Evolutionary conservation across 2,888 invertebrate species (phyloP).

Genomic region (Mythimna vitellina): DNA sequence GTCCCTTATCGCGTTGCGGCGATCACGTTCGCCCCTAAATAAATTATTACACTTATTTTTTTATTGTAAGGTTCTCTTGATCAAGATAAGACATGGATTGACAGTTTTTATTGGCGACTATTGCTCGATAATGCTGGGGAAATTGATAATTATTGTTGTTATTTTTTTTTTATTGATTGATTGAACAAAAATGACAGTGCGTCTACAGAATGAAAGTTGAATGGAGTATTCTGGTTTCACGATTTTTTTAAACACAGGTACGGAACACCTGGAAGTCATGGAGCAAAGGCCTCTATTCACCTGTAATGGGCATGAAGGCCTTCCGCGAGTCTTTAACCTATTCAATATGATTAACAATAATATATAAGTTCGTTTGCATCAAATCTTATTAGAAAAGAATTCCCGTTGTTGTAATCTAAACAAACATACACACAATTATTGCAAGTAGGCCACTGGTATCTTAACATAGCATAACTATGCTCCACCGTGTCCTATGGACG

Average conservation of each 20-base stretch:
- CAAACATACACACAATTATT: too few species aligned
- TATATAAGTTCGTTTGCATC: too few species aligned
- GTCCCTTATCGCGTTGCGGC: slow-evolving; percentile 64
- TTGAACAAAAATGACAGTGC: too few species aligned
- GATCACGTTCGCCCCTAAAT: slow-evolving; percentile 70
- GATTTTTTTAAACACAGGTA: not conserved
- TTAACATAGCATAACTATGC: too few species aligned
- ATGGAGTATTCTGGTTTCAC: not conserved
- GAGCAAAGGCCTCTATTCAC: not conserved
- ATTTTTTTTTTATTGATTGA: slow-evolving; percentile 34
- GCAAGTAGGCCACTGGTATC: not conserved
- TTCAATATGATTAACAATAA: too few species aligned
- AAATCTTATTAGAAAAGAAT: not conserved
- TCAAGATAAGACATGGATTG: slow-evolving; percentile 50
- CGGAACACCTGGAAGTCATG: not conserved
- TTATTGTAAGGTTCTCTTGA: slow-evolving; percentile 46
- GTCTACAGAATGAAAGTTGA: not conserved
- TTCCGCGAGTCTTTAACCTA: too few species aligned
- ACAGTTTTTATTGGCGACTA: slow-evolving; percentile 63
- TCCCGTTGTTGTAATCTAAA: too few species aligned
- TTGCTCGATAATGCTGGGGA: slow-evolving; percentile 61
- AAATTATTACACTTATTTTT: slow-evolving; percentile 71
- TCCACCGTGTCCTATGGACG: too few species aligned
- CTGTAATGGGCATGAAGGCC: too few species aligned
- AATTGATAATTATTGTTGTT: slow-evolving; percentile 53